Evolutionary conservation across 2,797 vertebrate genomes (phyloP).

Genomic region (Capromys pilorides): DNA sequence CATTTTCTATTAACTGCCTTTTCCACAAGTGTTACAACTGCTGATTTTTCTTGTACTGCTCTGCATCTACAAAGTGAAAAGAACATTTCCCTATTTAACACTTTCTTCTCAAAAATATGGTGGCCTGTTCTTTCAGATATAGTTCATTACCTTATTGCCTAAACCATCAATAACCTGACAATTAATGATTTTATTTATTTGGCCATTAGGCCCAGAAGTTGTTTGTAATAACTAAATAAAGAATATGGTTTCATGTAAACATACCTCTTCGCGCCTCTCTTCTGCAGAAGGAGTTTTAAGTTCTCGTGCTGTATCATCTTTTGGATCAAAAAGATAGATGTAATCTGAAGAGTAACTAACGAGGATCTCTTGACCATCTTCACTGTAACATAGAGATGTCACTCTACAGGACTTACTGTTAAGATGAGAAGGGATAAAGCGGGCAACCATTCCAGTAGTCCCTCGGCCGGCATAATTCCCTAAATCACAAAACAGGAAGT

Average conservation of each 20-base stretch:
- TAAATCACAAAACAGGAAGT: slow-evolving; percentile 73
- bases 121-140: background rate
- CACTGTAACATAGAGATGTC: slow-evolving; percentile 97
- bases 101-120: slow-evolving; percentile 21
- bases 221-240: background rate
- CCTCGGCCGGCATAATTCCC: slow-evolving; percentile 96
- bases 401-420: slow-evolving; percentile 97
- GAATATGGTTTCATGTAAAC: slow-evolving; percentile 53
- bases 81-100: background rate
- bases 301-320: slow-evolving; percentile 96
- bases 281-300: slow-evolving; percentile 97
- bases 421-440: slow-evolving; percentile 96
- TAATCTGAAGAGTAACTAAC: slow-evolving; percentile 99
- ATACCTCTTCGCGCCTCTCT: slow-evolving; percentile 95
- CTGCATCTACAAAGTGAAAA: background rate
- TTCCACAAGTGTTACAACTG: background rate
- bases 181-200: background rate
- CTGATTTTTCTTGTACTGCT: background rate
- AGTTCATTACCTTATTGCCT: background rate
- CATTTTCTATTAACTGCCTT: background rate
- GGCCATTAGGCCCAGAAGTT: background rate
- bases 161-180: background rate
- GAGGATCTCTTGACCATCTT: slow-evolving; percentile 96
- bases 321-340: slow-evolving; percentile 98
- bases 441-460: slow-evolving; percentile 96